These are phyloP conservation scores for Papilio helenus DNA, from an alignment of 1,140 invertebrate species.

Conservation along the genomic window DNA sequence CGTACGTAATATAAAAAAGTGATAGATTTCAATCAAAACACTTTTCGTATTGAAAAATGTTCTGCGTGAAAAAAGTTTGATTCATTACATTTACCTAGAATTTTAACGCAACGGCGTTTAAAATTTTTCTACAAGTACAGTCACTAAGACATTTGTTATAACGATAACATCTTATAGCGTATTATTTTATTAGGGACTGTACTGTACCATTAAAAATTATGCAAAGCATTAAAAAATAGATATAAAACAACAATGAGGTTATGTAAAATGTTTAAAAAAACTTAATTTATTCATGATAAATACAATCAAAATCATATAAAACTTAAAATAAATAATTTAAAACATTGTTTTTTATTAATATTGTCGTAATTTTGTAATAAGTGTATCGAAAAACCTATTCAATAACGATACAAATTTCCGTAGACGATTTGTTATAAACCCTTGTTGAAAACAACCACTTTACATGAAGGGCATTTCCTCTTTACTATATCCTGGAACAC, in stretches of 20 bases:
- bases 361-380: no score
- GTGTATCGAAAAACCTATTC: background rate
- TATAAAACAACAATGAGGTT: background rate
- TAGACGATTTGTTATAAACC: slow-evolving; percentile 57
- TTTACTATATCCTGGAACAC: slow-evolving; percentile 54
- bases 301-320: background rate
- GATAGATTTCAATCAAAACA: no score
- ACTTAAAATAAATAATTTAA: background rate
- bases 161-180: background rate
- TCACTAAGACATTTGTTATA: background rate
- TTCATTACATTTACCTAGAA: no score
- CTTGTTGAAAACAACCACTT: slow-evolving; percentile 67
- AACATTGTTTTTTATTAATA: background rate
- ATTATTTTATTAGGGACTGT: no score
- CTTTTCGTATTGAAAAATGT: no score
- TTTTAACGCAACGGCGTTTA: no score
- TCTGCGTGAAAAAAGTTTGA: no score
- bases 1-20: no score
- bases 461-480: slow-evolving; percentile 57
- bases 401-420: slow-evolving; percentile 5
- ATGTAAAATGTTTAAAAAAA: background rate
- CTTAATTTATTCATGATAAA: background rate
- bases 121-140: background rate
- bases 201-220: no score
- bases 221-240: no score